phyloP scores from a whole-genome alignment of 2,888 invertebrate genomes.

The Bruchidius siliquastri region DNA sequence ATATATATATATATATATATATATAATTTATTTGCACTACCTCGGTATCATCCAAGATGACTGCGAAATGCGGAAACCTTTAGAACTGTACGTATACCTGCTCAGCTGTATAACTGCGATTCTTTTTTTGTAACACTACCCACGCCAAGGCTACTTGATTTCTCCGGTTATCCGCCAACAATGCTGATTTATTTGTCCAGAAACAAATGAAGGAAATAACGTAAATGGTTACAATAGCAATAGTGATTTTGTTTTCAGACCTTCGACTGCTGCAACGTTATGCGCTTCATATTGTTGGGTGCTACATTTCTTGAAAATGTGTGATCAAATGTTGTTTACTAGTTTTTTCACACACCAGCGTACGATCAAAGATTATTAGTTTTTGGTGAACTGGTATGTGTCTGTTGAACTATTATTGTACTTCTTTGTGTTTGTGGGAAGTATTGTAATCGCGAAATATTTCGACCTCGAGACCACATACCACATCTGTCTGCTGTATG shows the following conservation, averaged over 20 bases:
- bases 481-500: too few species aligned
- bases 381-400: too few species aligned
- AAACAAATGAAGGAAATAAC: neutral
- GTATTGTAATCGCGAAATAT: too few species aligned
- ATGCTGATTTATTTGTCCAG: neutral
- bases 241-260: neutral
- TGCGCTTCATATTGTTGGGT: neutral
- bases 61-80: neutral
- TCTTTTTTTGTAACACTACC: neutral
- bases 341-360: neutral
- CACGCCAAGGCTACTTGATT: neutral
- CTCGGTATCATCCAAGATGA: neutral
- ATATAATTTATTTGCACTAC: neutral
- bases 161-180: neutral
- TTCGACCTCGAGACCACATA: too few species aligned
- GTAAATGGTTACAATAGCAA: neutral
- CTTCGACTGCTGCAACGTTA: neutral
- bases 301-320: neutral
- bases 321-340: neutral
- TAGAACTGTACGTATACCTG: neutral
- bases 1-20: too few species aligned
- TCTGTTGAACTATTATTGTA: too few species aligned
- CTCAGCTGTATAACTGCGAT: neutral
- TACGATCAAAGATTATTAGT: too few species aligned
- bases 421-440: too few species aligned